Evolutionary conservation across 1,140 invertebrate species (phyloP).

Genomic region (Tigriopus japonicus): DNA sequence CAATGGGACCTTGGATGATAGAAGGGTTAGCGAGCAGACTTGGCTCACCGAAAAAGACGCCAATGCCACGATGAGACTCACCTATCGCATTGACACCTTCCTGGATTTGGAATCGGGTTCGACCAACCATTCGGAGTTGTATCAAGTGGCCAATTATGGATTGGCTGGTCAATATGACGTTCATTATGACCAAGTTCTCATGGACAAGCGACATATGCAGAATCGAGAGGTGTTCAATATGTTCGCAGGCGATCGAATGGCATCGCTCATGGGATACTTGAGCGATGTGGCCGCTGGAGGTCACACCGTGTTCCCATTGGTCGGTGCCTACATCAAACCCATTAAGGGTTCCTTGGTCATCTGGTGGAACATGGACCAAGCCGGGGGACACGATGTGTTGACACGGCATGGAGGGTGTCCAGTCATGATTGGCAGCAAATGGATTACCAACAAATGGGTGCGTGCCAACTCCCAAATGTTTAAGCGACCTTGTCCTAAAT

Average conservation of each 20-base stretch:
- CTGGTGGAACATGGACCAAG: conserved; percentile 13
- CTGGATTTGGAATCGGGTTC: not conserved
- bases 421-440: conserved; percentile 10
- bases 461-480: conserved; percentile 11
- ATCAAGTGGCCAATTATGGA: conserved; percentile 13
- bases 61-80: not conserved
- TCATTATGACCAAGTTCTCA: conserved; percentile 11
- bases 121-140: conserved; percentile 1
- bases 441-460: conserved; percentile 15
- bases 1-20: conserved; percentile 9
- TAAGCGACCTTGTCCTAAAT: conserved; percentile 8
- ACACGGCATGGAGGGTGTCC: conserved; percentile 12
- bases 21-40: not conserved
- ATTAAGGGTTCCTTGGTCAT: not conserved
- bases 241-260: conserved; percentile 4
- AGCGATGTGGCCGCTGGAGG: conserved; percentile 2
- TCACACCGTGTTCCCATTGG: conserved; percentile 3
- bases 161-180: conserved; percentile 3
- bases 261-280: conserved; percentile 12
- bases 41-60: conserved; percentile 9
- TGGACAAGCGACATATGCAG: conserved; percentile 1
- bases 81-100: not conserved
- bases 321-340: conserved; percentile 3
- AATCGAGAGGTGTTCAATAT: conserved; percentile 3
- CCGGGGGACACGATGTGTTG: conserved; percentile 4